Evolutionary conservation across 2,888 invertebrate species (phyloP).

Genomic region (Bhutanitis thaidina): DNA sequence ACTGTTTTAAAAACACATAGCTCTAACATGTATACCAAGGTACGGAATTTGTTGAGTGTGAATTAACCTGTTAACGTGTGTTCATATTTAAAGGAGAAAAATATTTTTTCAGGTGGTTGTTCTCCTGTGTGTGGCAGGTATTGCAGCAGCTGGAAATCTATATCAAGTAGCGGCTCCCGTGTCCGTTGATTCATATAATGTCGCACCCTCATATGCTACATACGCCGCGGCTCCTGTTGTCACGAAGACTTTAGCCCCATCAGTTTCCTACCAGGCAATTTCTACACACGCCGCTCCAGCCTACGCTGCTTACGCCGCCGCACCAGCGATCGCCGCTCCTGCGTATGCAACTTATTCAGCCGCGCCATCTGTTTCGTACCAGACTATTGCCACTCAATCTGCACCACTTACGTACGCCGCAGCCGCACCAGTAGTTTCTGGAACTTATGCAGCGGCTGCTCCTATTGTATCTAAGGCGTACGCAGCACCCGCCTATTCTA

Average conservation of each 20-base stretch:
- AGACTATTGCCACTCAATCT: constrained; percentile 21
- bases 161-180: constrained; percentile 41
- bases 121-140: constrained; percentile 63
- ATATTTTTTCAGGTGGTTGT: constrained; percentile 51
- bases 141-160: constrained; percentile 67
- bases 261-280: constrained; percentile 34
- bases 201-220: constrained; percentile 27
- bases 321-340: constrained; percentile 80
- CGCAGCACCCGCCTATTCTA: constrained; percentile 37
- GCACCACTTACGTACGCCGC: constrained; percentile 25
- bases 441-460: constrained; percentile 28
- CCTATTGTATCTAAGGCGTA: constrained; percentile 33
- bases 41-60: constrained; percentile 29
- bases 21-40: constrained; percentile 62
- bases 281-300: constrained; percentile 32
- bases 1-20: constrained; percentile 46
- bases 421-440: constrained; percentile 29
- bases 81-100: not conserved
- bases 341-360: constrained; percentile 29
- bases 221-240: constrained; percentile 11
- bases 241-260: constrained; percentile 31
- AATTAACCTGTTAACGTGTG: not conserved
- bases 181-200: constrained; percentile 36
- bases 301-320: constrained; percentile 56
- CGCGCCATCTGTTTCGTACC: constrained; percentile 32